Conservation (phyloP, 2,888 invertebrate genomes). For the Tachina grossa region DNA sequence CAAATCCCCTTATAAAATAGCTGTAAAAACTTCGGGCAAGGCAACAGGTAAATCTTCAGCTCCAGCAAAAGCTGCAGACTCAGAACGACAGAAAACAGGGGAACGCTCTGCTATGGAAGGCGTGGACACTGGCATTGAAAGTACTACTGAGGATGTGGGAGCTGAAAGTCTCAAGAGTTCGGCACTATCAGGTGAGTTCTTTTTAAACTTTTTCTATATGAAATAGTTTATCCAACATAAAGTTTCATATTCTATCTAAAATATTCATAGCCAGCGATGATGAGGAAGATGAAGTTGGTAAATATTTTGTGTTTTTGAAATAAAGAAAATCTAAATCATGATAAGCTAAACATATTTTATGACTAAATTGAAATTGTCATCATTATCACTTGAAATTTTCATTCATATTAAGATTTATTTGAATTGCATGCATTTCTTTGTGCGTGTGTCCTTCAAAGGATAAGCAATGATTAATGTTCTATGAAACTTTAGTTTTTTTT, state of each 20-base stretch:
- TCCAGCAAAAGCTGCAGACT: background rate
- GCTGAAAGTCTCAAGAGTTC: conserved; percentile 77
- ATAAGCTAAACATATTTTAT: conserved; percentile 10
- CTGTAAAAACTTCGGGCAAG: background rate
- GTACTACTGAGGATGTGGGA: conserved; percentile 74
- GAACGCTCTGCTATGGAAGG: conserved; percentile 32
- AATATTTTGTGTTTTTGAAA: conserved; percentile 70
- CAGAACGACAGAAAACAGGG: conserved; percentile 13
- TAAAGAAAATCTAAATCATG: background rate
- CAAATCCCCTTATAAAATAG: background rate
- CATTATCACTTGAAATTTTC: conserved; percentile 57
- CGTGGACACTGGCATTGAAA: conserved; percentile 73
- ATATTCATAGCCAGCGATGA: conserved; percentile 79
- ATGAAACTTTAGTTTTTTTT: conserved; percentile 61
- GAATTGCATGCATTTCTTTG: conserved; percentile 44
- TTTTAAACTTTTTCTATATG: background rate
- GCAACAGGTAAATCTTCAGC: conserved; percentile 8
- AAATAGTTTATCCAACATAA: background rate
- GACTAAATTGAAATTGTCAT: conserved; percentile 41
- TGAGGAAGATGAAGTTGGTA: conserved; percentile 81
- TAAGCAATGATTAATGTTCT: conserved; percentile 68
- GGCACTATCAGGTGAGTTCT: conserved; percentile 60
- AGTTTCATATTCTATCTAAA: conserved; percentile 18
- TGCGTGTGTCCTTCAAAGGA: conserved; percentile 54
- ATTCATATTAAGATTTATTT: conserved; percentile 61